Percentiles rank a stretch among this genome's conserved stretches.
phyloP scores from a whole-genome alignment of 1,140 invertebrate genomes.

The Saxidomus purpurata region DNA sequence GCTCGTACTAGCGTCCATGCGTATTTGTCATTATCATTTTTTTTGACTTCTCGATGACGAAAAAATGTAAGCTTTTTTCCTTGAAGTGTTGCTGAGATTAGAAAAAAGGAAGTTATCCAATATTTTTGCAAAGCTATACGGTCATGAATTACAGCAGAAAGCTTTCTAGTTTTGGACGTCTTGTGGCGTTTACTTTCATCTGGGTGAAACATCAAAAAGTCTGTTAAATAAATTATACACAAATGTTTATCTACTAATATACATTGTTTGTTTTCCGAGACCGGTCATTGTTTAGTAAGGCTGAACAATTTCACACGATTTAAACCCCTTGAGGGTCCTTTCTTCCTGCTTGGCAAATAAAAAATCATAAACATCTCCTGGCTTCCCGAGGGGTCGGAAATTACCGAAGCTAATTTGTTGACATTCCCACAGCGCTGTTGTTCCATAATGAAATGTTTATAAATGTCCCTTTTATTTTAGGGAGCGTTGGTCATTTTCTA shows the following conservation, averaged over 20 bases:
- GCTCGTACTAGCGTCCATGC: too few relatives aligned
- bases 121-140: too few relatives aligned
- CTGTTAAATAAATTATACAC: neutral
- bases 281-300: neutral
- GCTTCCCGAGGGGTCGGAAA: neutral
- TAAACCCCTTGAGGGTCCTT: neutral
- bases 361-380: neutral
- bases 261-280: neutral
- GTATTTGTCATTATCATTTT: too few relatives aligned
- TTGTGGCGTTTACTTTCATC: too few relatives aligned
- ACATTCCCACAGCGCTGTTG: slow-evolving; percentile 1
- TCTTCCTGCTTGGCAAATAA: neutral
- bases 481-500: neutral
- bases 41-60: too few relatives aligned
- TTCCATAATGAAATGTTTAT: neutral
- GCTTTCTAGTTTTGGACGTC: too few relatives aligned
- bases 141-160: too few relatives aligned
- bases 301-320: slow-evolving; percentile 6
- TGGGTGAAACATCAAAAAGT: neutral
- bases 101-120: too few relatives aligned
- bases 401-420: slow-evolving; percentile 8
- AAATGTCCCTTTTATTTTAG: neutral
- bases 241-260: neutral
- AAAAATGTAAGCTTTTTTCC: too few relatives aligned
- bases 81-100: too few relatives aligned